phyloP scores from a whole-genome alignment of 2,113 vertebrate species.

The Gobiocypris rarus region DNA sequence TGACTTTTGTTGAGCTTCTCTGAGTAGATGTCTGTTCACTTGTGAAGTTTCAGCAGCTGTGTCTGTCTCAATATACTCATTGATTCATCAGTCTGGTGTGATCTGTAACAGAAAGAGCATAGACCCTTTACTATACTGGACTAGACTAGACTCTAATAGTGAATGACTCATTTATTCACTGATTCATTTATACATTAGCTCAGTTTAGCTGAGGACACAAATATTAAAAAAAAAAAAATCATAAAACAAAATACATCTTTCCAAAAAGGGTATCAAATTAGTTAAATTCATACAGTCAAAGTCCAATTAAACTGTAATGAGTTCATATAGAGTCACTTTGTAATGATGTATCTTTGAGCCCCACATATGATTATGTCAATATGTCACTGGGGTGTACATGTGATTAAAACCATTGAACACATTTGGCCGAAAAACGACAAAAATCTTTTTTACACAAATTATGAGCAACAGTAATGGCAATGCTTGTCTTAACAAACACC shows the following conservation, averaged over 20 bases:
- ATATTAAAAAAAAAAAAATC: neutral
- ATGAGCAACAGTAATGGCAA: neutral
- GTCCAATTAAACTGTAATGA: neutral
- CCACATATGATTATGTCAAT: neutral
- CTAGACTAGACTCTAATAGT: neutral
- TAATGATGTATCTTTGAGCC: neutral
- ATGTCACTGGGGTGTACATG: neutral
- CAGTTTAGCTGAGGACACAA: too few species aligned
- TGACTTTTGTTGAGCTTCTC: too few species aligned
- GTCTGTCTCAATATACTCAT: neutral
- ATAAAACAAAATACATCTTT: neutral
- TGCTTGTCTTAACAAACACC: neutral
- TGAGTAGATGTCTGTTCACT: too few species aligned
- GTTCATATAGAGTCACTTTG: too few species aligned
- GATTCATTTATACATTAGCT: neutral
- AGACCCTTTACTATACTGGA: too few species aligned
- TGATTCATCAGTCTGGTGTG: neutral
- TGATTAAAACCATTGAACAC: neutral
- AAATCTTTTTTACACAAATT: neutral
- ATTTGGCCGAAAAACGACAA: neutral
- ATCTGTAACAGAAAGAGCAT: too few species aligned
- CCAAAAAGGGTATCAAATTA: neutral
- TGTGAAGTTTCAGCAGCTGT: slow-evolving; percentile 1
- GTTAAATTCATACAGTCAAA: neutral
- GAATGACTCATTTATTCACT: neutral